Percentiles rank a stretch among this genome's conserved stretches.
These are phyloP conservation scores for Dendrolimus kikuchii DNA, from an alignment of 1,140 invertebrate genomes.

Conservation along the genomic window DNA sequence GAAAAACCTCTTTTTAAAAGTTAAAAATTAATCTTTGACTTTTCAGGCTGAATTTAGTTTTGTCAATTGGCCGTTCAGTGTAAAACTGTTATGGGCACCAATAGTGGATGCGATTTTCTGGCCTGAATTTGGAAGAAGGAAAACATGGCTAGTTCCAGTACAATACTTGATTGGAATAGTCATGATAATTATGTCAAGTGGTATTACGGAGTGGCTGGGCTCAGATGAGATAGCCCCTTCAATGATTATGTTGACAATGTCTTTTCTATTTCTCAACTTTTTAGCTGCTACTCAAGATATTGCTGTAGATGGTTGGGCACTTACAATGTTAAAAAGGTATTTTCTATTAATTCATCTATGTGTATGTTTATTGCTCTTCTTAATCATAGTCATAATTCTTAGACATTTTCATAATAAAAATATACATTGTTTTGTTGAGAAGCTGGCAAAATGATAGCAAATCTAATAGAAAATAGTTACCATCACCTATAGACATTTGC, in stretches of 20 bases:
- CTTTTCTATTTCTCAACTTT: constrained; percentile 96
- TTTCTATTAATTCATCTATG: not conserved
- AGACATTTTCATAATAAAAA: no score
- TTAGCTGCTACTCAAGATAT: constrained; percentile 99
- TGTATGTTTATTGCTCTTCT: not conserved
- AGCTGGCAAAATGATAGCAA: no score
- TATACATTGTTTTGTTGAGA: no score
- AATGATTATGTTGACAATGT: constrained; percentile 84
- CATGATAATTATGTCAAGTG: constrained; percentile 87
- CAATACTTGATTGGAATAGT: constrained; percentile 90
- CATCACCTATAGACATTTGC: no score
- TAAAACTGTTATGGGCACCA: constrained; percentile 98
- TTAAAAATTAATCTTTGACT: constrained; percentile 14
- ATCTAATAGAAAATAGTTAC: no score
- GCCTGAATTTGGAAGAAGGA: constrained; percentile 88
- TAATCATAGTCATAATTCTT: no score
- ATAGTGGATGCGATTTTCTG: constrained; percentile 95
- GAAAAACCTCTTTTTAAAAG: not conserved
- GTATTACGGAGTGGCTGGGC: constrained; percentile 85
- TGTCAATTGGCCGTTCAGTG: constrained; percentile 97
- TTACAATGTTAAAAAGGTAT: constrained; percentile 97
- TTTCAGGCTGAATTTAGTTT: constrained; percentile 98
- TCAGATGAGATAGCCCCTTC: constrained; percentile 78
- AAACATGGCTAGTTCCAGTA: constrained; percentile 96
- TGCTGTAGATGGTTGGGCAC: constrained; percentile 99